phyloP scores from a whole-genome alignment of 2,113 vertebrate genomes.

The Etia nguti region DNA sequence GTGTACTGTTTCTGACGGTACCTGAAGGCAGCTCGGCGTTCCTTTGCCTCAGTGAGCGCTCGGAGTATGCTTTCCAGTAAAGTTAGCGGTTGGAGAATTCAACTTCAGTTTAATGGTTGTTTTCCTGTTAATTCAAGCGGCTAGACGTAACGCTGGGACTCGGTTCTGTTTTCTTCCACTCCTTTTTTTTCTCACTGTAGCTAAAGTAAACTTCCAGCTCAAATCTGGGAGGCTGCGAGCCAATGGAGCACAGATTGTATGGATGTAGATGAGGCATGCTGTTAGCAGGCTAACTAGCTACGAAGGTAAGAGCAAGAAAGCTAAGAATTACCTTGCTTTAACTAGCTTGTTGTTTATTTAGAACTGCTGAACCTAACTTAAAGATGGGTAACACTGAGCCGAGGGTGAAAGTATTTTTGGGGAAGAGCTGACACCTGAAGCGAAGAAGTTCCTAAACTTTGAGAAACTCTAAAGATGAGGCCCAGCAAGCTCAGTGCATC shows the following conservation, averaged over 20 bases:
- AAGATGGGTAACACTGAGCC: background rate
- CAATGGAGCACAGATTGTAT: constrained; percentile 34
- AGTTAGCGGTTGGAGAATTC: background rate
- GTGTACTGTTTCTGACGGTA: background rate
- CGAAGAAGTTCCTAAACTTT: constrained; percentile 8
- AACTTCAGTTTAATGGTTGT: background rate
- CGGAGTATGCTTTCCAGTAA: background rate
- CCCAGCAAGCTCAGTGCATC: constrained; percentile 8
- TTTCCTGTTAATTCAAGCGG: background rate
- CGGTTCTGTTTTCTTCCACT: background rate
- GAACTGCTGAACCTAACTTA: fast-evolving
- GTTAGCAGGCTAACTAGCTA: constrained; percentile 51
- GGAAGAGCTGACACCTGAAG: background rate
- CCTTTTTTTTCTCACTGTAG: background rate
- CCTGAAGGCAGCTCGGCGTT: constrained; percentile 1
- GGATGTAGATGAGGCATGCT: constrained; percentile 51
- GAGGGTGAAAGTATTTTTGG: background rate
- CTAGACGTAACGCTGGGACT: background rate
- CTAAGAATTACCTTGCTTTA: background rate
- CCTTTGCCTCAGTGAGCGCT: background rate
- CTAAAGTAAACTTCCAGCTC: constrained; percentile 4
- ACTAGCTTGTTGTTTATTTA: background rate
- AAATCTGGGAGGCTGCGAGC: constrained; percentile 28
- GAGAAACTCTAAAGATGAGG: constrained; percentile 10
- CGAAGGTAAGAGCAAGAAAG: constrained; percentile 35